Evolutionary conservation across 2,797 vertebrate genomes (phyloP).

Genomic region (Toxotes lorentzi): DNA sequence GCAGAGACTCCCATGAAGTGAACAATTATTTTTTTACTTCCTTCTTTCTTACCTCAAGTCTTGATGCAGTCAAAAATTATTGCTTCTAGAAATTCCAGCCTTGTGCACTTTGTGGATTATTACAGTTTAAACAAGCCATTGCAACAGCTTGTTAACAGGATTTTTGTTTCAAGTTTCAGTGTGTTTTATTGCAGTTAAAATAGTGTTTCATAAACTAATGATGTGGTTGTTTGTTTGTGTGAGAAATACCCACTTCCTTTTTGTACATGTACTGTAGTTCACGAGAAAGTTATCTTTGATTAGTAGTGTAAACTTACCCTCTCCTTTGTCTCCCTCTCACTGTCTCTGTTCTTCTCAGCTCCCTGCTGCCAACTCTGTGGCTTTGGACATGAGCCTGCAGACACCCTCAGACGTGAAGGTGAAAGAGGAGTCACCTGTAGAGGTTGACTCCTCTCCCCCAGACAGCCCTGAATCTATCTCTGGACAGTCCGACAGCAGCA

Average conservation of each 20-base stretch:
- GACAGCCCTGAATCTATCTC: constrained; percentile 89
- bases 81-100: constrained; percentile 24
- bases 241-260: constrained; percentile 43
- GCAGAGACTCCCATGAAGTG: constrained; percentile 8
- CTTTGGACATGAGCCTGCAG: constrained; percentile 87
- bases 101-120: constrained; percentile 20
- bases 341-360: constrained; percentile 65
- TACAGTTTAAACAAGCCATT: constrained; percentile 17
- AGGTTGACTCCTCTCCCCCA: constrained; percentile 93
- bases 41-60: constrained; percentile 33
- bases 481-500: constrained; percentile 78
- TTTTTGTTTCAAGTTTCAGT: constrained; percentile 3
- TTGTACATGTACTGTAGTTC: constrained; percentile 16
- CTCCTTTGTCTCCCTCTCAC: constrained; percentile 20
- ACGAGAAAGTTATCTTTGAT: neutral
- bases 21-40: constrained; percentile 40
- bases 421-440: constrained; percentile 94
- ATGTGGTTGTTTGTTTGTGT: constrained; percentile 25
- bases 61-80: constrained; percentile 32
- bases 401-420: constrained; percentile 92
- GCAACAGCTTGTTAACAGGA: neutral
- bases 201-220: constrained; percentile 7
- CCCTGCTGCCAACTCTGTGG: constrained; percentile 83
- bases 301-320: constrained; percentile 7
- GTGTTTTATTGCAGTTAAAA: constrained; percentile 14